These are phyloP conservation scores for Aphidoletes aphidimyza DNA, from an alignment of 2,888 invertebrate genomes.

Conservation along the genomic window DNA sequence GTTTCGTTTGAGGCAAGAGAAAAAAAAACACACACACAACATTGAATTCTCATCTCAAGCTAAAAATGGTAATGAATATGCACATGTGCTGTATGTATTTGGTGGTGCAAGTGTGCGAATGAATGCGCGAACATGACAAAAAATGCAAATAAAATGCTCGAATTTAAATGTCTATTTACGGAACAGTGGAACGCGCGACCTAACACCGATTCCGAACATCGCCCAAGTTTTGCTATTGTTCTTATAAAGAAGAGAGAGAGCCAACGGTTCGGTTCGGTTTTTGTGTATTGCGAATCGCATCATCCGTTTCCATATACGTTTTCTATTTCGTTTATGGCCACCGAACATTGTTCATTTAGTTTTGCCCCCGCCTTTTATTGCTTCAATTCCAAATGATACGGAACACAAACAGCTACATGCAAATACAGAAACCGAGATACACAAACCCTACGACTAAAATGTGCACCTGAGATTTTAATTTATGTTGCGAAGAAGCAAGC, in stretches of 20 bases:
- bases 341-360: slow-evolving; percentile 9
- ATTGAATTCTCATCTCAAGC: background rate
- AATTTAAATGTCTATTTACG: slow-evolving; percentile 50
- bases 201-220: slow-evolving; percentile 7
- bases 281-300: background rate
- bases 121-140: slow-evolving; percentile 22
- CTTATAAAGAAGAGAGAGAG: background rate
- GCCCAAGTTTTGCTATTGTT: background rate
- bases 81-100: slow-evolving; percentile 28
- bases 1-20: too few species aligned
- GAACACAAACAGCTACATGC: background rate
- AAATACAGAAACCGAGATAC: background rate
- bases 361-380: background rate
- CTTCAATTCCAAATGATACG: background rate
- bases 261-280: background rate
- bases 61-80: slow-evolving; percentile 50
- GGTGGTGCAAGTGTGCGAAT: background rate
- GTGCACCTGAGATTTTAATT: slow-evolving; percentile 54
- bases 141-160: slow-evolving; percentile 47
- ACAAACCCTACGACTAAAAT: background rate
- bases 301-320: background rate
- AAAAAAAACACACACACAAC: background rate
- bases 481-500: slow-evolving; percentile 38
- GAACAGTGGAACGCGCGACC: slow-evolving; percentile 14
- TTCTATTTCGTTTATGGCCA: background rate